Evolutionary conservation across 2,797 vertebrate species (phyloP), one percentile per base, ranked within the genome.

Genomic region (Delichon dasypus): DNA sequence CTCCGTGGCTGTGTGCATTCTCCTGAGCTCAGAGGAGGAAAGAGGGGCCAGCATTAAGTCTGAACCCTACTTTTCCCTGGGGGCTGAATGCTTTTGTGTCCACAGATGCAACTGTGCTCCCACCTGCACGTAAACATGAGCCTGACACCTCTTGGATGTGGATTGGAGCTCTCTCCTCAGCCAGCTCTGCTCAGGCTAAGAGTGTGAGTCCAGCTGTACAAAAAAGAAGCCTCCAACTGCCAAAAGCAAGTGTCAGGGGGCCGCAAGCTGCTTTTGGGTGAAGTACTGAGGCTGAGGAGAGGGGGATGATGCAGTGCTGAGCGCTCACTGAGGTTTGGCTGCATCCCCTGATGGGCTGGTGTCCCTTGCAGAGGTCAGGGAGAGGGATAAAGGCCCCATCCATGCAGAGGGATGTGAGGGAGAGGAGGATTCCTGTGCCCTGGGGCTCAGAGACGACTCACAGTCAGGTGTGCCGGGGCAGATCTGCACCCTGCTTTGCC

Each of bases 271-370:
- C 8, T 22, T 29, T 20, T 55, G 36, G 45, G 8, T n/a, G 26
- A 71, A 29, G 16, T 10, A 25, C 7, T 3, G 9, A 58, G 44
- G n/a, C 44, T 4, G 4, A 74, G 87, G 20, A 62, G 48, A 2
- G 21, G 67, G 65, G n/a, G 36, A 9, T 23, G 40, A 30, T 11
- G 15, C 21, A 58, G 22, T 14, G 36, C 44, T 78, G 61, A 89
- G 67, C 0, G 0, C 27, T 54, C 2, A 0, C 32, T 58, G 76
- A 38, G 0, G 0, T 61, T 54, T 45, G 38, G 42, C 29, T 61
- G 26, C 62, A 45, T 17, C 5, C 2, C 7, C 3, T 10, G 30
- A 15, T 11, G 27, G 22, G 36, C 20, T 75, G 64, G 19, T 54
- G 40, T 50, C 42, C 26, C 26, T 32, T 30, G 44, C 42, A 23